Percentiles rank a stretch among this genome's conserved stretches.
Conservation (phyloP, 2,797 vertebrate genomes). For the Pelobates cultripes region DNA sequence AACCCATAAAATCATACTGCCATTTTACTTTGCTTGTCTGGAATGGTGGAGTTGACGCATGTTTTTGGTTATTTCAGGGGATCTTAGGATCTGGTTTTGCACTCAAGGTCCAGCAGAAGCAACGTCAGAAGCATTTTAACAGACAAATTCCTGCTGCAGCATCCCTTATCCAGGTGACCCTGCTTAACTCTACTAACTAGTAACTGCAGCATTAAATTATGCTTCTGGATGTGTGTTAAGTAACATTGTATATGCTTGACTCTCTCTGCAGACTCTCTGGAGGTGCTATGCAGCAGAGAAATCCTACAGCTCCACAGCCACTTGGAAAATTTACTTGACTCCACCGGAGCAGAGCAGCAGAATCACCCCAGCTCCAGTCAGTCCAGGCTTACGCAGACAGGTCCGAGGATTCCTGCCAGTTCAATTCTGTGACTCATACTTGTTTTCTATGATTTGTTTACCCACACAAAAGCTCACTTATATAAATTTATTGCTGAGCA, state of each 20-base stretch:
- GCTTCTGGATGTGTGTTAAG: background rate
- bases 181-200: constrained; percentile 9
- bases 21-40: too few relatives aligned
- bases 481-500: too few relatives aligned
- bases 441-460: too few relatives aligned
- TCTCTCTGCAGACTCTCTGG: constrained; percentile 81
- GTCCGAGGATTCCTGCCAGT: constrained; percentile 61
- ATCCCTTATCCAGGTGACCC: constrained; percentile 75
- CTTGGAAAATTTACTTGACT: constrained; percentile 86
- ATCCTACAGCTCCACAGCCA: constrained; percentile 74
- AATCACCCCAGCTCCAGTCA: constrained; percentile 69
- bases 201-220: background rate
- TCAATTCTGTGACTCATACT: too few relatives aligned
- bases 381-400: constrained; percentile 75
- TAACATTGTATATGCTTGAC: background rate
- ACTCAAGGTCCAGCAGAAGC: constrained; percentile 80
- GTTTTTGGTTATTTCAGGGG: constrained; percentile 63
- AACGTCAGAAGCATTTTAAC: constrained; percentile 80
- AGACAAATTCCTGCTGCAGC: constrained; percentile 79
- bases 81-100: constrained; percentile 81
- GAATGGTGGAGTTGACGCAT: too few relatives aligned
- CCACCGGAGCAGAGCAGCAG: constrained; percentile 66
- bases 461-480: too few relatives aligned
- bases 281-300: constrained; percentile 88
- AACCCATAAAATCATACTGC: too few relatives aligned